phyloP scores from a whole-genome alignment of 2,888 invertebrate genomes.

The Pheosia gnoma region DNA sequence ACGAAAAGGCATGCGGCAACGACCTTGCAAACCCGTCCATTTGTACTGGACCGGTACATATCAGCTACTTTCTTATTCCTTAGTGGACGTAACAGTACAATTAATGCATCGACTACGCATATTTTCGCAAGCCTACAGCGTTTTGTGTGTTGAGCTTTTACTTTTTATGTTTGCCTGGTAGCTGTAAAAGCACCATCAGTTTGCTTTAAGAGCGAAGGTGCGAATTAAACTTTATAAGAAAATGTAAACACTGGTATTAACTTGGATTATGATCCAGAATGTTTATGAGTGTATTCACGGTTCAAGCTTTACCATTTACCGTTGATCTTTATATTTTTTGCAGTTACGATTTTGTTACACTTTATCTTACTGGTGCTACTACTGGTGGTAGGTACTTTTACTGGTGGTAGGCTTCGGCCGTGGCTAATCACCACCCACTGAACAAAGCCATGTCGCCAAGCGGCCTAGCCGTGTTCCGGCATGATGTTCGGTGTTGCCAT shows the following conservation, averaged over 20 bases:
- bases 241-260: not conserved
- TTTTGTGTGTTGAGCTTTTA: conserved; percentile 5
- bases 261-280: not conserved
- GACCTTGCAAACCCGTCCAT: conserved; percentile 32
- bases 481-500: too few species aligned
- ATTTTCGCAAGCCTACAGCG: conserved; percentile 19
- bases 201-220: not conserved
- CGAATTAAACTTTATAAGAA: not conserved
- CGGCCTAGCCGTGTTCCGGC: too few species aligned
- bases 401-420: too few species aligned
- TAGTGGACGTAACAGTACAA: conserved; percentile 5
- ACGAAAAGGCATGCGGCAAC: conserved; percentile 35
- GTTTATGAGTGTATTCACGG: not conserved
- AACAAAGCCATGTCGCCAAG: too few species aligned
- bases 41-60: conserved; percentile 34
- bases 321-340: not conserved
- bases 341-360: too few species aligned
- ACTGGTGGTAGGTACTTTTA: too few species aligned
- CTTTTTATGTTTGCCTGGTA: conserved; percentile 6
- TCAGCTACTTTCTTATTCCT: conserved; percentile 36
- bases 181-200: not conserved
- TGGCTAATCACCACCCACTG: too few species aligned
- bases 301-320: not conserved
- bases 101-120: conserved; percentile 17
- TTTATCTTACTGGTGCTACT: too few species aligned